Conservation (phyloP, 2,888 invertebrate species). For the Hyposoter dolosus region DNA sequence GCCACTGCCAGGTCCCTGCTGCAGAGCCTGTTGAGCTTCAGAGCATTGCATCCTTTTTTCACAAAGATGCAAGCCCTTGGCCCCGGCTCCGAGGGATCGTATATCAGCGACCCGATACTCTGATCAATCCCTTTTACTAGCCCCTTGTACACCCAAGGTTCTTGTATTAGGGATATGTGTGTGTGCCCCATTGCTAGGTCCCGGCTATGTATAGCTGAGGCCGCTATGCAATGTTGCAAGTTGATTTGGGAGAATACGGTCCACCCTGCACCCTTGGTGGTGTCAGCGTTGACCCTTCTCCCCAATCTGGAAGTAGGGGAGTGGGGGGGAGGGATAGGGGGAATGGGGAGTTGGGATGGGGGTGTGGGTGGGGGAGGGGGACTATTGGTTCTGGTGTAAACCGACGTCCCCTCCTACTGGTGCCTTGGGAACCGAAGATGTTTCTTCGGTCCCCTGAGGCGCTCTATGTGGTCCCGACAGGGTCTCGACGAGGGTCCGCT, state of each 20-base stretch:
- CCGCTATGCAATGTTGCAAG: too few relatives aligned
- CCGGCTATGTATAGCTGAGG: too few relatives aligned
- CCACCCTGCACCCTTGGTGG: not conserved
- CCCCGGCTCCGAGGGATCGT: conserved; percentile 4
- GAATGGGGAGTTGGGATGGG: not conserved
- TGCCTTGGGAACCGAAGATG: not conserved
- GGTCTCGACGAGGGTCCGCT: conserved; percentile 5
- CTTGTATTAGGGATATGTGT: too few relatives aligned
- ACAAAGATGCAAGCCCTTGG: conserved; percentile 52
- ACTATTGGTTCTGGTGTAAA: not conserved
- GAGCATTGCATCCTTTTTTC: not conserved
- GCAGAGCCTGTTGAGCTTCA: conserved; percentile 43
- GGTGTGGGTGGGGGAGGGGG: not conserved
- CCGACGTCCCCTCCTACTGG: not conserved
- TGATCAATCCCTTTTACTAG: conserved; percentile 26
- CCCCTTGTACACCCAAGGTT: too few relatives aligned
- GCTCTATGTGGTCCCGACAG: not conserved
- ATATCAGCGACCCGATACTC: not conserved
- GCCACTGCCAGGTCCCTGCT: conserved; percentile 40
- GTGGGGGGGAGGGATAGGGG: not conserved
- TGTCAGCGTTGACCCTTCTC: not conserved
- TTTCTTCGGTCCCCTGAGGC: not conserved
- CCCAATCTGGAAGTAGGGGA: conserved; percentile 16
- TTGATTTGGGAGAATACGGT: conserved; percentile 35
- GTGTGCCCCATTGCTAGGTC: too few relatives aligned